Conservation (phyloP, 2,888 invertebrate genomes). For the Chaetogeoica ovagalla region DNA sequence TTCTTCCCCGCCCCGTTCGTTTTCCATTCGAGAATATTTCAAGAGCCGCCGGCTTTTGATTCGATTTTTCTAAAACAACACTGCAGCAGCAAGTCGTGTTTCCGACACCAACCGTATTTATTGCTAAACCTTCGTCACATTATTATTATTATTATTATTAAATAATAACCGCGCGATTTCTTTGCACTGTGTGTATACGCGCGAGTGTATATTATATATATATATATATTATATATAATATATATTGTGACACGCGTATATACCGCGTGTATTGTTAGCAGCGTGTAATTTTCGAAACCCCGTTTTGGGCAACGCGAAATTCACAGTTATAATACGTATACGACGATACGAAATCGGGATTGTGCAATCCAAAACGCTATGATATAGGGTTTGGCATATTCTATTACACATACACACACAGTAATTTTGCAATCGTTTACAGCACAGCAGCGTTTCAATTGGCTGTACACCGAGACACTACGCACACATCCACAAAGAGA, state of each 20-base stretch:
- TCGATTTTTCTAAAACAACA: not conserved
- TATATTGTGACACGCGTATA: constrained; percentile 20
- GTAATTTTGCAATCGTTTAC: constrained; percentile 17
- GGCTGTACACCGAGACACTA: not conserved
- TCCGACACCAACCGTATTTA: not conserved
- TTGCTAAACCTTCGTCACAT: not conserved
- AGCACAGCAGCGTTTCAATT: not conserved
- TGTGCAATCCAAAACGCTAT: constrained; percentile 11
- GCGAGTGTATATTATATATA: too few species aligned
- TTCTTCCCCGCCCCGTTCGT: too few species aligned
- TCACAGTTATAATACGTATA: constrained; percentile 13
- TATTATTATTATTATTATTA: too few species aligned
- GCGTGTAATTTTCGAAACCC: constrained; percentile 30
- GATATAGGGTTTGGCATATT: constrained; percentile 11
- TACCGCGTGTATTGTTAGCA: constrained; percentile 4
- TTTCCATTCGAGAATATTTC: too few species aligned
- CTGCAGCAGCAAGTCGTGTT: not conserved
- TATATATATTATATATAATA: too few species aligned
- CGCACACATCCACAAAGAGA: not conserved
- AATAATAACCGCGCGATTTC: not conserved
- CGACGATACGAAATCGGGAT: constrained; percentile 1
- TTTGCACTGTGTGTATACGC: not conserved
- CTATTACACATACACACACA: not conserved
- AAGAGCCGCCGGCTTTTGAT: too few species aligned
- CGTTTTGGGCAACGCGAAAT: constrained; percentile 26